phyloP scores from a whole-genome alignment of 2,888 invertebrate species.

The Callimorpha dominula region DNA sequence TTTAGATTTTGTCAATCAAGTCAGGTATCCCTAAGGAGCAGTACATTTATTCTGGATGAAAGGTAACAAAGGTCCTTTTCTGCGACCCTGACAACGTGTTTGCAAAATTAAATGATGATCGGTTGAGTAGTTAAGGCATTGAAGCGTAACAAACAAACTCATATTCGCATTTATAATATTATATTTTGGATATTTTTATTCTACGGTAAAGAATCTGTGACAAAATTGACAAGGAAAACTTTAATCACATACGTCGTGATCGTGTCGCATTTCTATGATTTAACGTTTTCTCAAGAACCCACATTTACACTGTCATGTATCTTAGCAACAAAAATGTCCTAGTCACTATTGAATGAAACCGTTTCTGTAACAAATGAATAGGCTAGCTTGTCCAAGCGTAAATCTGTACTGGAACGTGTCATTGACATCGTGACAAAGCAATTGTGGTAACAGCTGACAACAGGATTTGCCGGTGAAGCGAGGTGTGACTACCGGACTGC shows the following conservation, averaged over 20 bases:
- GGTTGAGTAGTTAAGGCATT: too few relatives aligned
- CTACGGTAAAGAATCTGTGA: not conserved
- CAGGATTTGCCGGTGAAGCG: slow-evolving; percentile 11
- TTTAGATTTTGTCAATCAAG: too few relatives aligned
- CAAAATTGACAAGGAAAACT: not conserved
- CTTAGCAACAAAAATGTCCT: not conserved
- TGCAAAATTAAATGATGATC: too few relatives aligned
- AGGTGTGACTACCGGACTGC: slow-evolving; percentile 2
- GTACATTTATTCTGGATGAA: too few relatives aligned
- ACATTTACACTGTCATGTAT: not conserved
- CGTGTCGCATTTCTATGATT: not conserved
- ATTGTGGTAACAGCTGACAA: slow-evolving; percentile 18
- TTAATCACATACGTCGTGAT: not conserved
- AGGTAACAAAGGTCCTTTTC: too few relatives aligned
- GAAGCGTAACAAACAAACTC: too few relatives aligned
- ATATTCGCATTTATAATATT: too few relatives aligned
- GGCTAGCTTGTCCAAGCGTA: not conserved
- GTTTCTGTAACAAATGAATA: slow-evolving; percentile 1
- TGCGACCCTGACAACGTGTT: too few relatives aligned
- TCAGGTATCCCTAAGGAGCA: too few relatives aligned
- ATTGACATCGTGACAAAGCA: slow-evolving; percentile 18
- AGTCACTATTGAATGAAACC: not conserved
- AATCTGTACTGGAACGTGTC: slow-evolving; percentile 16
- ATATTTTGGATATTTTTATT: too few relatives aligned
- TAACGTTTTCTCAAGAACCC: not conserved